Conservation (phyloP, 2,113 vertebrate species). For the Heliornis fulica region DNA sequence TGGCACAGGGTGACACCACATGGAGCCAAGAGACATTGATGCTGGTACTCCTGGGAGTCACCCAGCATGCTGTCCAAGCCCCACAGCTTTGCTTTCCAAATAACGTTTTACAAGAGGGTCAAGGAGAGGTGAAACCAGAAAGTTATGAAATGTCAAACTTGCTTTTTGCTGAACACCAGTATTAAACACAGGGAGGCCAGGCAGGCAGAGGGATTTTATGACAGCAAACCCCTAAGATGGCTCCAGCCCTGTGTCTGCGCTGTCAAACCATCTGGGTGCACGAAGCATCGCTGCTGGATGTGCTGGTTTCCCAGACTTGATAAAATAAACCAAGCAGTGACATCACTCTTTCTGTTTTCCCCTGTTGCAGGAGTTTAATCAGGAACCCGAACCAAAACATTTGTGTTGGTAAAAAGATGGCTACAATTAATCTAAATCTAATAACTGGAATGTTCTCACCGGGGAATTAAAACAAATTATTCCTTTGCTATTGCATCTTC, state of each 20-base stretch:
- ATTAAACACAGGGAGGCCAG: accelerated
- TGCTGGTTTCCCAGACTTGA: neutral
- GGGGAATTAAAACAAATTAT: constrained; percentile 57
- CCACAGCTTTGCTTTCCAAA: neutral
- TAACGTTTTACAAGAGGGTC: neutral
- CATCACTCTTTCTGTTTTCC: neutral
- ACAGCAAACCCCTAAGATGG: neutral
- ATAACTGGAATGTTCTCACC: constrained; percentile 19
- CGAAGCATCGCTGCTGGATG: neutral
- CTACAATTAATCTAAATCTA: constrained; percentile 42
- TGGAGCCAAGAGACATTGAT: accelerated
- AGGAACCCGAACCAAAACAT: neutral
- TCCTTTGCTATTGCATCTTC: constrained; percentile 23
- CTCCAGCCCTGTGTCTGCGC: neutral
- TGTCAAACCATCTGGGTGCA: neutral
- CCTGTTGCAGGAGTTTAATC: constrained; percentile 10
- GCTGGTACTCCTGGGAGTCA: neutral
- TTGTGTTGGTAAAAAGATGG: neutral
- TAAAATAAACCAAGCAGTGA: neutral
- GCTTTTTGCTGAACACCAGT: neutral
- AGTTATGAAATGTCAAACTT: neutral
- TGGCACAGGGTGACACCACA: neutral
- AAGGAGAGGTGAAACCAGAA: neutral
- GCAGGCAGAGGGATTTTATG: neutral
- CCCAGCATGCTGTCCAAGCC: accelerated